Conservation (phyloP, 2,797 vertebrate species). For the Ambastaia sidthimunki region DNA sequence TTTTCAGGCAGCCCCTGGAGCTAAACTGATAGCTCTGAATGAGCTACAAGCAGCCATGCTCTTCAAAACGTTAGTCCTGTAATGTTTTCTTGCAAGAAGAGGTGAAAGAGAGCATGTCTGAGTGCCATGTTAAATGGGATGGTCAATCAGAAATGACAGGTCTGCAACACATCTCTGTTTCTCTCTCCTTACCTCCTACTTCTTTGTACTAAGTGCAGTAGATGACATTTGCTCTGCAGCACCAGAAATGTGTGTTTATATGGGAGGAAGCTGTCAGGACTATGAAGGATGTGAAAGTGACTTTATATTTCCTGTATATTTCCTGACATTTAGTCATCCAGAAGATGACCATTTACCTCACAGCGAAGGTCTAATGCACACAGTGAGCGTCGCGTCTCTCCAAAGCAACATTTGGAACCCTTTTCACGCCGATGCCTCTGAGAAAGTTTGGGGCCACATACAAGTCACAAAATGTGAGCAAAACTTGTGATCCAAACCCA, state of each 20-base stretch:
- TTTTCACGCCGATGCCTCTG: not conserved
- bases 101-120: conserved; percentile 10
- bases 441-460: conserved; percentile 27
- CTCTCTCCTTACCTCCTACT: conserved; percentile 53
- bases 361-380: conserved; percentile 43
- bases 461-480: conserved; percentile 42
- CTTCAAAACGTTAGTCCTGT: conserved; percentile 37
- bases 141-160: conserved; percentile 45
- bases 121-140: conserved; percentile 49
- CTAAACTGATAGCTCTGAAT: conserved; percentile 63
- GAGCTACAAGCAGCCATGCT: conserved; percentile 46
- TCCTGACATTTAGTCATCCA: conserved; percentile 57
- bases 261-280: conserved; percentile 73
- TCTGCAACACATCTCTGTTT: conserved; percentile 23
- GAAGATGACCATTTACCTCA: conserved; percentile 53
- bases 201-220: conserved; percentile 60
- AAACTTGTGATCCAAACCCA: conserved; percentile 12
- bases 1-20: conserved; percentile 53
- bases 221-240: conserved; percentile 62
- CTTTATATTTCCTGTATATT: conserved; percentile 57
- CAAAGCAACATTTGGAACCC: conserved; percentile 27
- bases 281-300: conserved; percentile 70
- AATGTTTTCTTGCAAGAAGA: conserved; percentile 8
- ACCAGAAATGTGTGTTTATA: conserved; percentile 75
- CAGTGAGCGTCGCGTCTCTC: not conserved